These are phyloP conservation scores for Thryonomys swinderianus DNA, from an alignment of 2,113 vertebrate species.

Conservation along the genomic window DNA sequence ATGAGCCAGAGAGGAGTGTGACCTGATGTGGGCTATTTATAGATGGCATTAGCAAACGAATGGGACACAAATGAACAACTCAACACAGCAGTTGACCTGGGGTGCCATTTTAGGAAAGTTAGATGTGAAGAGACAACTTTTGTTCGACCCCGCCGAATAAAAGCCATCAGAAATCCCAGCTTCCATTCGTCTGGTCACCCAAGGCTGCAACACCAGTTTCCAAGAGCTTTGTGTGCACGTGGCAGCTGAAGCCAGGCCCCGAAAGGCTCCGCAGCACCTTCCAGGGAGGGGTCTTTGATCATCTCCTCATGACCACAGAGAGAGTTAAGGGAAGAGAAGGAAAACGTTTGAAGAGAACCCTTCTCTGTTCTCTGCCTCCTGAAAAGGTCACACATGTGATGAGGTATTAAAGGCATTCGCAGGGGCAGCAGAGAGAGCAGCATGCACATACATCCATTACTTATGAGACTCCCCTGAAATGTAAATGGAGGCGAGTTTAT, in stretches of 20 bases:
- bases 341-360: constrained; percentile 10
- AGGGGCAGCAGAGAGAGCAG: constrained; percentile 55
- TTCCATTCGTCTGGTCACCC: rapidly evolving
- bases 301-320: not conserved
- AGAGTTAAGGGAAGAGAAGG: not conserved
- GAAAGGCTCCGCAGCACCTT: rapidly evolving
- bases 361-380: constrained; percentile 57
- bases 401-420: constrained; percentile 71
- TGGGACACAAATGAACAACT: not conserved
- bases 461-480: constrained; percentile 85
- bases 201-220: rapidly evolving
- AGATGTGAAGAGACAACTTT: not conserved
- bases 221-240: not conserved
- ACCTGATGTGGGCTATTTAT: no score
- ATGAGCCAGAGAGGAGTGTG: not conserved
- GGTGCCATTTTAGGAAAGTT: not conserved
- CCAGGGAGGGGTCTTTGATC: not conserved
- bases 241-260: rapidly evolving
- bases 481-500: constrained; percentile 83
- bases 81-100: not conserved
- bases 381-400: constrained; percentile 65
- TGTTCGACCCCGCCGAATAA: not conserved
- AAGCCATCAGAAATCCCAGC: not conserved
- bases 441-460: constrained; percentile 85
- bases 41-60: rapidly evolving